phyloP scores from a whole-genome alignment of 2,797 vertebrate genomes.

The Phataginus tricuspis region DNA sequence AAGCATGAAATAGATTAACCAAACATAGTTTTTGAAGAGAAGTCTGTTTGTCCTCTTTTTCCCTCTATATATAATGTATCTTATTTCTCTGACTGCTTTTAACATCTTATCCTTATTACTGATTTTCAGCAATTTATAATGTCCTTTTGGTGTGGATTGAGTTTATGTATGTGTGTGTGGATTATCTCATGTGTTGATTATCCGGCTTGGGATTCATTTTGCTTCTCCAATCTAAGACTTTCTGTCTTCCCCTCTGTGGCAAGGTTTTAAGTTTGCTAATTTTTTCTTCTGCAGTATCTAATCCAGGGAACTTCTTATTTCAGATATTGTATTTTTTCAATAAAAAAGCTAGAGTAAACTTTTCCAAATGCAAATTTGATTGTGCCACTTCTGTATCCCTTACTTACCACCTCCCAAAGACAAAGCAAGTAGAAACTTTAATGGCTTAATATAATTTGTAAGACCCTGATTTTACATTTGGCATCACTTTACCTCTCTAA shows the following conservation, averaged over 20 bases:
- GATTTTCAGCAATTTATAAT: background rate
- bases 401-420: background rate
- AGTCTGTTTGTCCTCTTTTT: background rate
- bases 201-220: background rate
- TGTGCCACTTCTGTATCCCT: background rate
- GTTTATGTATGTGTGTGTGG: background rate
- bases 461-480: background rate
- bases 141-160: background rate
- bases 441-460: background rate
- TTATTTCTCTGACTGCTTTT: background rate
- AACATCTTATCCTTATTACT: background rate
- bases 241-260: background rate
- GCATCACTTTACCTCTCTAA: background rate
- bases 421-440: constrained; percentile 35
- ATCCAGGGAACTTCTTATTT: background rate
- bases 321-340: background rate
- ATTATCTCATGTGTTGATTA: background rate
- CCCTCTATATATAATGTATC: background rate
- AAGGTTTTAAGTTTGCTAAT: background rate
- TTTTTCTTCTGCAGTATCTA: background rate
- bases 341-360: background rate
- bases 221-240: background rate
- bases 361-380: constrained; percentile 17
- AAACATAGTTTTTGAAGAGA: background rate
- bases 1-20: background rate